These are phyloP conservation scores for Orientallactaga bullata DNA, from an alignment of 2,113 vertebrate species.

Conservation along the genomic window DNA sequence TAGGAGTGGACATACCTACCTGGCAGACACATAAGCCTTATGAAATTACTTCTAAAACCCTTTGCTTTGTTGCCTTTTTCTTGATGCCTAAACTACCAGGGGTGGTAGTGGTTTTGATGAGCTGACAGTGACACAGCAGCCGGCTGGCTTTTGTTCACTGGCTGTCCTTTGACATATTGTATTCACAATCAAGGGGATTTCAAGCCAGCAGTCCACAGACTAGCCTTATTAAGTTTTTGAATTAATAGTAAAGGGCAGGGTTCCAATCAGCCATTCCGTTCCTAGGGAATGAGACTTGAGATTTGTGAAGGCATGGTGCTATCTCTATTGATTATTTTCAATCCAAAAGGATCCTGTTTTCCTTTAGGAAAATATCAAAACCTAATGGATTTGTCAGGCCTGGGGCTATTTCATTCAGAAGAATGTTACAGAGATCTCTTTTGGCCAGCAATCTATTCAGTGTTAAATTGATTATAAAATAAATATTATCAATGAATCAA, in stretches of 20 bases:
- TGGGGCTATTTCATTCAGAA: constrained; percentile 31
- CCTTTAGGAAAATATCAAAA: constrained; percentile 34
- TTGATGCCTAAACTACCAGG: constrained; percentile 22
- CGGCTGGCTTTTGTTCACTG: constrained; percentile 3
- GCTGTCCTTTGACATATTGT: background rate
- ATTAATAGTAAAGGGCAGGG: background rate
- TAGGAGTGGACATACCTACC: background rate
- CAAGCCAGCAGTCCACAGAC: background rate
- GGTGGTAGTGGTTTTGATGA: background rate
- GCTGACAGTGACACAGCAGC: background rate
- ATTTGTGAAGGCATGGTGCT: background rate
- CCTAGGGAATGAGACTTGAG: background rate
- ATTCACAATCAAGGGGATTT: background rate
- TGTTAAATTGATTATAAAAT: no score
- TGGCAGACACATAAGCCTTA: constrained; percentile 8
- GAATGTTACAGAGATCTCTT: background rate
- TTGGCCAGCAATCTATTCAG: constrained; percentile 28
- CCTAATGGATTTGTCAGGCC: background rate
- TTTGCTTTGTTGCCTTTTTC: constrained; percentile 59
- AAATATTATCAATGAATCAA: background rate
- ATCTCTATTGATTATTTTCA: background rate
- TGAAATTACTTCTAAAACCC: constrained; percentile 32
- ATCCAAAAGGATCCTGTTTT: background rate
- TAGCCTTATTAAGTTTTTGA: background rate
- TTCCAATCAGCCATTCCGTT: background rate